Base-by-base conservation (phyloP, 1,140 invertebrate genomes). In the Procambarus virginalis region DNA sequence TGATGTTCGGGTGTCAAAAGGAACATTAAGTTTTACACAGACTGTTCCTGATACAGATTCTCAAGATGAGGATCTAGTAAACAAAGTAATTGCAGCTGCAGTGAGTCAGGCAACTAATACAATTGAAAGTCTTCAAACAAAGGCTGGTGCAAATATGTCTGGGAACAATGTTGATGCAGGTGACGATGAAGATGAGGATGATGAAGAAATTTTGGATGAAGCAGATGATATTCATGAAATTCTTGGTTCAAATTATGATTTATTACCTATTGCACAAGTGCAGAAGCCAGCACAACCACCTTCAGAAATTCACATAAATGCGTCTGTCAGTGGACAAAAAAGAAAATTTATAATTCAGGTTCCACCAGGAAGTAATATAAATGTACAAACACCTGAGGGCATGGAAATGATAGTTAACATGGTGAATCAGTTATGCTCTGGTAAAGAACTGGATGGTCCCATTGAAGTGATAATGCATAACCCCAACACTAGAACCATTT, bases 391-490 rank as follows among this genome's bases (percentile, higher is more conserved):
- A n/a, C 75, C 85, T 34, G 91, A 92, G 34, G 91, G 91, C 49
- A 91, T 92, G 89, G 86, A 91, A 10, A 85, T 89, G 80, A 91
- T 92, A 46, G 91, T 91, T 17, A 92, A 77, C 34, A 91, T 92
- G 22, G 90, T 92, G 9, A 91, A 86, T 34, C 86, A 92, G 34
- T 51, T 92, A 6, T 91, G 91, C 80, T 79, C 77, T 55, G 91
- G 90, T 17, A 92, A 92, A 73, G 89, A 92, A 34, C 60, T 92
- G 8, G 89, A 91, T 68, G 91, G 91, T 20, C 89, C 91, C n/a
- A 83, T 92, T n/a, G 89, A 91, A 82, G 86, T 92, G 34, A 86
- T 85, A 10, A 89, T 92, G 82, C 84, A 89, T 70, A 90, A 91
- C 58, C 80, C 91, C 64, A 80, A 60, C 76, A 79, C 58, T 14